Evolutionary conservation across 37 sponge, comb jelly and placozoan genomes (phyloP).

Genomic region (Diacarnus erythraeanus): DNA sequence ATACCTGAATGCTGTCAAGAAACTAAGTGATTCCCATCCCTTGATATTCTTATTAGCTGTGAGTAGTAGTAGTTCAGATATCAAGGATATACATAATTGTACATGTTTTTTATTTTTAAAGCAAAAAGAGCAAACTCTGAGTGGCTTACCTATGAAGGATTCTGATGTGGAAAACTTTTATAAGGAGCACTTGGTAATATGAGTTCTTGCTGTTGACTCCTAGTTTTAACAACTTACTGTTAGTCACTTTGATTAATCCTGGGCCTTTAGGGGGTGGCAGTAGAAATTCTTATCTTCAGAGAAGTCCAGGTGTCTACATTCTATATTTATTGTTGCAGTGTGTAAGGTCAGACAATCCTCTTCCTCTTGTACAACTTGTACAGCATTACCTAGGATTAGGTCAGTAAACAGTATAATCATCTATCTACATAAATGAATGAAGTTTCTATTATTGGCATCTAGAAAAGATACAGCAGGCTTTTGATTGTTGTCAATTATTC

Average conservation of each 20-base stretch:
- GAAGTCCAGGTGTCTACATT: neutral
- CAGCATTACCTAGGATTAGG: conserved; percentile 12
- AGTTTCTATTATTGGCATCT: neutral
- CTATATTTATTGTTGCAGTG: neutral
- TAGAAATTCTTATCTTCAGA: neutral
- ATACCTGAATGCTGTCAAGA: neutral
- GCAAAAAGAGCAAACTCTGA: neutral
- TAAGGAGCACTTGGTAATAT: conserved; percentile 16
- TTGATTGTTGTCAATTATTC: conserved; percentile 27
- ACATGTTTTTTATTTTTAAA: neutral
- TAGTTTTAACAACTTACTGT: neutral
- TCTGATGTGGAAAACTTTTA: conserved; percentile 17
- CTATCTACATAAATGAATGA: neutral
- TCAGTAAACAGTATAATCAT: conserved; percentile 1
- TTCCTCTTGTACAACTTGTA: conserved; percentile 32
- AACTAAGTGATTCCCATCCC: conserved; percentile 13
- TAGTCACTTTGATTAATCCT: neutral
- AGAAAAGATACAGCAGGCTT: conserved; percentile 43
- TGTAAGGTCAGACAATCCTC: conserved; percentile 15
- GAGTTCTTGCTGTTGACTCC: neutral
- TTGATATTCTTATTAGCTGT: conserved; percentile 20
- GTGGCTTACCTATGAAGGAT: neutral
- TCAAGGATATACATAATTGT: neutral
- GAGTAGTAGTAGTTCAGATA: neutral
- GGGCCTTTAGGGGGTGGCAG: neutral